Evolutionary conservation across 2,113 vertebrate species (phyloP), one percentile per base, ranked within the genome.

Genomic region (Sceloporus tristichus): DNA sequence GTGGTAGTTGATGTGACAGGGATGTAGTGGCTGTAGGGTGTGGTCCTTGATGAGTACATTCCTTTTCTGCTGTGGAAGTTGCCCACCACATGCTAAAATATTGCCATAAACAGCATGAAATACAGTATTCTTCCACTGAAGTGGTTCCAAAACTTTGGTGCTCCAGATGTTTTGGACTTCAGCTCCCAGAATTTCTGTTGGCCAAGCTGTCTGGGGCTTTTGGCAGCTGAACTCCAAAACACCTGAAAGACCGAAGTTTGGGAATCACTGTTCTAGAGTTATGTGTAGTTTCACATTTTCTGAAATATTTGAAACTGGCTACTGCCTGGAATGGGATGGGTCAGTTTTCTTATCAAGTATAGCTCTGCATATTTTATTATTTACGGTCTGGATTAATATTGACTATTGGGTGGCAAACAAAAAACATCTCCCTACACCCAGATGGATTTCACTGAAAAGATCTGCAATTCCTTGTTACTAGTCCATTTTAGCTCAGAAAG

Each of bases 401-500:
- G 40, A 27, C 21, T 54, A 40, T 40, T 27, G 48, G 66, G 48
- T 23, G 56, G 16, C 29, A 74, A 4, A 7, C 48, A 38, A 38
- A 56, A 18, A 10, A 14, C 29, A 38, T 48, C 23, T 18, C 68
- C 82, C 38, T 73, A 74, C 10, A 56, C n/a, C 21, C 10, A 71
- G 29, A 29, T 11, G 27, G 29, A 79, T 56, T 80, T 34, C 29
- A 21, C n/a, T 62, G 8, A 62, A 91, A 59, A 91, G 42, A 71
- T 81, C 25, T 75, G 38, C 9, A 54, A 19, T 48, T 29, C 79
- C 29, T 54, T 59, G 38, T 27, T 68, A 21, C 27, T 79, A 84
- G 23, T 16, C 74, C 0, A 0, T 21, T 9, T 59, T 34, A 40
- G 29, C 82, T 9, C 88, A 13, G 4, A 75, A 87, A 75, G 89